Evolutionary conservation across 1,140 invertebrate genomes (phyloP).

Genomic region (Drosophila repletoides): DNA sequence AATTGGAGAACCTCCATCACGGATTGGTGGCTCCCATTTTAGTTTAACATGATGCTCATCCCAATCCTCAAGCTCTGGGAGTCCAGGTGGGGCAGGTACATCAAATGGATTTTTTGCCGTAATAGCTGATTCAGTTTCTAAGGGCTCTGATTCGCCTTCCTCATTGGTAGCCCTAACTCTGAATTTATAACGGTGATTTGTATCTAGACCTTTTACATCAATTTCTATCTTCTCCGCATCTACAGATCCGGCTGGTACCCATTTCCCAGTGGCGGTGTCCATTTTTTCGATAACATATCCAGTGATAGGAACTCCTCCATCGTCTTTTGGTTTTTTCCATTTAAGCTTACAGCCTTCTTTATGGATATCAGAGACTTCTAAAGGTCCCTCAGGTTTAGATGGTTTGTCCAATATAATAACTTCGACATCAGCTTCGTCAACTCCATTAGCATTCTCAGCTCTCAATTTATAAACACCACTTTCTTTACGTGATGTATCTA

Average conservation of each 20-base stretch:
- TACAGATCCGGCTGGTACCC: conserved; percentile 93
- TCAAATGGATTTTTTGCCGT: conserved; percentile 98
- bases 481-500: conserved; percentile 90
- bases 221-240: conserved; percentile 94
- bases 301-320: conserved; percentile 95
- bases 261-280: conserved; percentile 93
- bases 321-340: conserved; percentile 98
- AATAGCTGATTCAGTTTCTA: conserved; percentile 93
- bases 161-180: conserved; percentile 97
- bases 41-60: conserved; percentile 96
- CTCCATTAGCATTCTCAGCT: conserved; percentile 95
- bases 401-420: conserved; percentile 97
- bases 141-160: conserved; percentile 96
- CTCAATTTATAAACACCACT: conserved; percentile 95
- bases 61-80: conserved; percentile 97
- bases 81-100: conserved; percentile 92
- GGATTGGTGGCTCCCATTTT: conserved; percentile 97
- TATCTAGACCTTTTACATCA: conserved; percentile 93
- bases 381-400: conserved; percentile 95
- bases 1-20: conserved; percentile 98
- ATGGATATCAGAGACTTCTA: conserved; percentile 95
- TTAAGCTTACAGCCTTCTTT: conserved; percentile 97
- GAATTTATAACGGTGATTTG: conserved; percentile 97
- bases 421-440: conserved; percentile 96
- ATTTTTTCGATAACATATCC: conserved; percentile 97